Percentiles rank a stretch among this genome's conserved stretches.
phyloP scores from a whole-genome alignment of 2,888 invertebrate genomes.

The Cynaeus angustus region DNA sequence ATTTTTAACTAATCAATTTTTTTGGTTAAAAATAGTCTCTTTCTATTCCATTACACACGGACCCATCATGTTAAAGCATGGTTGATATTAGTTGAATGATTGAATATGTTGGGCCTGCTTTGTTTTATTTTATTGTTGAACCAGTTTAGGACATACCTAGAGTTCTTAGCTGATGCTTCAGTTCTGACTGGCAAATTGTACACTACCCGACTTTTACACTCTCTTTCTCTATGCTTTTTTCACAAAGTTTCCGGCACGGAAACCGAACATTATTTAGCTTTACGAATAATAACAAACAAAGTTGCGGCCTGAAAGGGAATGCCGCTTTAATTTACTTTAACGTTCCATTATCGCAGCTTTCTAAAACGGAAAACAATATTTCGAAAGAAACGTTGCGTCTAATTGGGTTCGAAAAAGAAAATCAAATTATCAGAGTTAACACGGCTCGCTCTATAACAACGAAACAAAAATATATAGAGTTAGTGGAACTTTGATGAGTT shows the following conservation, averaged over 20 bases:
- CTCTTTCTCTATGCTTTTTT: constrained; percentile 4
- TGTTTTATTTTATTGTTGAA: constrained; percentile 54
- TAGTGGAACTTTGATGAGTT: no score
- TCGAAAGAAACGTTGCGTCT: constrained; percentile 1
- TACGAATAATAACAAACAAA: constrained; percentile 25
- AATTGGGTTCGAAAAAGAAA: constrained; percentile 2
- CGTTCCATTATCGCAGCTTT: constrained; percentile 13
- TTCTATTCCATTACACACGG: constrained; percentile 6
- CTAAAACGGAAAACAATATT: constrained; percentile 21
- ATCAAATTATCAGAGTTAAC: constrained; percentile 1
- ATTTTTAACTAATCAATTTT: constrained; percentile 45
- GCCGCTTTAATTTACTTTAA: constrained; percentile 28
- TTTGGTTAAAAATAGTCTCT: constrained; percentile 46
- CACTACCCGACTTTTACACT: not conserved
- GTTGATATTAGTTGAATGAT: constrained; percentile 32
- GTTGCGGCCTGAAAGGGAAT: constrained; percentile 25
- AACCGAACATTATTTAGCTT: constrained; percentile 9
- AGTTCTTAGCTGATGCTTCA: constrained; percentile 29
- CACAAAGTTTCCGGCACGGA: not conserved
- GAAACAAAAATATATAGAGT: no score
- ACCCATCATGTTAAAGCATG: constrained; percentile 37
- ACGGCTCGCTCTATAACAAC: not conserved
- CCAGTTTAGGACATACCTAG: constrained; percentile 57
- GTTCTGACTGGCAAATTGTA: constrained; percentile 62
- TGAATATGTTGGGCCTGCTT: constrained; percentile 4